A percentile compares a stretch with the other conserved stretches of the same genome.
Evolutionary conservation across 1,140 invertebrate genomes (phyloP).

Genomic region (Leptinotarsa defecta): DNA sequence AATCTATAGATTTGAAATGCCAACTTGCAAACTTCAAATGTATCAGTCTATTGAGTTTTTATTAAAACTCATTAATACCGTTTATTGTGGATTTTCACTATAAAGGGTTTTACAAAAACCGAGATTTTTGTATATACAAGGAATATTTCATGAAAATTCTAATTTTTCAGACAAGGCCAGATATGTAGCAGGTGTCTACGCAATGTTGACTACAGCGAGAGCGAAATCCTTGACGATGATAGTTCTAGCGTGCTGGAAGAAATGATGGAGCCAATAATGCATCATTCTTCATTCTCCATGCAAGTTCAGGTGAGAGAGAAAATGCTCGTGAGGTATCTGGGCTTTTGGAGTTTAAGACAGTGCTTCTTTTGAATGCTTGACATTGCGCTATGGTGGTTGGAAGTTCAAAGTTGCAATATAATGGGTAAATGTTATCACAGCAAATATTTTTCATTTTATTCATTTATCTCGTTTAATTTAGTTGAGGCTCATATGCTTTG

Average conservation of each 20-base stretch:
- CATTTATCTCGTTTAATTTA: background rate
- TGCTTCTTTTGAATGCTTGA: constrained; percentile 44
- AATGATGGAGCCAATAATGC: constrained; percentile 59
- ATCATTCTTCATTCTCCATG: constrained; percentile 54
- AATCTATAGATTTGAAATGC: no score
- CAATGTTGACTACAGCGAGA: constrained; percentile 64
- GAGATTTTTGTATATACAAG: no score
- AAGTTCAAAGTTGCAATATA: background rate
- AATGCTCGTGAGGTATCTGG: constrained; percentile 43
- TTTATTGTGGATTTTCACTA: no score
- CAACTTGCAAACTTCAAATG: no score
- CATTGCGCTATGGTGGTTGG: background rate
- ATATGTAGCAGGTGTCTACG: constrained; percentile 77
- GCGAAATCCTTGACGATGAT: constrained; percentile 77
- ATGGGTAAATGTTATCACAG: background rate
- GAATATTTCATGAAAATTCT: constrained; percentile 12
- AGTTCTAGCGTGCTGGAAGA: constrained; percentile 68
- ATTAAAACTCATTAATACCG: no score
- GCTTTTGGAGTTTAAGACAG: constrained; percentile 48
- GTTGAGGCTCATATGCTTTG: background rate
- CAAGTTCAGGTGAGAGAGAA: constrained; percentile 51
- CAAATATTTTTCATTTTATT: constrained; percentile 3
- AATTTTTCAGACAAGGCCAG: constrained; percentile 70
- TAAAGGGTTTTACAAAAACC: no score
- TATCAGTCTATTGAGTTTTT: no score